Evolutionary conservation across 1,140 invertebrate species (phyloP), one percentile per base, ranked within the genome.

Genomic region (Anoplolepis gracilipes): DNA sequence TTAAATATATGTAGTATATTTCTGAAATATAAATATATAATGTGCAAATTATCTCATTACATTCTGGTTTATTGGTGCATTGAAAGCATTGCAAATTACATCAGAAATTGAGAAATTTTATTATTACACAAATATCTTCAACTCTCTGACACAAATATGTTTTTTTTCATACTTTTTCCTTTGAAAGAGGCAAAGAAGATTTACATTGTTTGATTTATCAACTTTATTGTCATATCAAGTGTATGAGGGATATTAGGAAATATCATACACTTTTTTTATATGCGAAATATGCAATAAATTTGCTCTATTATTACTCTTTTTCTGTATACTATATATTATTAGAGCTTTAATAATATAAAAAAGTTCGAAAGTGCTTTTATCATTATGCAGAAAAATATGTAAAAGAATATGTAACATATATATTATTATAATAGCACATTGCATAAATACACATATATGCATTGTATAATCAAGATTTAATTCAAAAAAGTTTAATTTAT

Each of bases 401-500:
- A 65, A 28, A 30, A 42, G 28, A 33, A 73, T 73, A 13, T 25
- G 19, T 36, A 25, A 59, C 55, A n/a, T 76, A 55, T 67, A 7
- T 65, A 30, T 65, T 1, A n/a, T n/a, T 78, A 3, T 46, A 19
- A 78, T 25, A 76, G 16, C 42, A 28, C 16, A 59, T 76, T 11
- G 61, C 19, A 10, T n/a, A 61, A 61, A 76, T 76, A 76, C 33
- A 64, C 46, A 49, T 49, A 49, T 67, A 46, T 55, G 49, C n/a
- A 82, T 59, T 28, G 57, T 25, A 55, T 53, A n/a, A n/a, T n/a
- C n/a, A n/a, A n/a, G n/a, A n/a, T n/a, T n/a, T n/a, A n/a, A n/a
- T n/a, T n/a, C n/a, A 5, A 19, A 46, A 82, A 46, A 25, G 16
- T 76, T 85, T 88, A 79, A 57, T 85, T 86, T 39, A 84, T 69